phyloP scores from a whole-genome alignment of 2,797 vertebrate species.

The Leucoraja ocellata region DNA sequence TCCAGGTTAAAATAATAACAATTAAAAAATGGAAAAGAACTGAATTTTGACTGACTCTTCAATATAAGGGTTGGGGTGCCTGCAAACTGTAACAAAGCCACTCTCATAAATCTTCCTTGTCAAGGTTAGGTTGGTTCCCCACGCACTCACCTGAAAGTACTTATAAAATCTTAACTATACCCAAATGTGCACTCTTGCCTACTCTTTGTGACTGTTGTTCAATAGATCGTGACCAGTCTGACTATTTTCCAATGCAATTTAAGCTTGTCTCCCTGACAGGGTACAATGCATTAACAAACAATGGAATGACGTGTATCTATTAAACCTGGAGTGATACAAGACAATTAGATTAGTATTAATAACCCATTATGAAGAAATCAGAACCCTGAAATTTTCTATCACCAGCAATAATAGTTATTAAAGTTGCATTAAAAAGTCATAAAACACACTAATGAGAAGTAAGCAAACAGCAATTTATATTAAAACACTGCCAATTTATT shows the following conservation, averaged over 20 bases:
- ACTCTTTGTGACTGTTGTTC: not conserved
- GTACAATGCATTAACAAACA: not conserved
- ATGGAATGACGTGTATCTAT: not conserved
- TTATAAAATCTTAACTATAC: not conserved
- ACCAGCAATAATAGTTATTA: not conserved
- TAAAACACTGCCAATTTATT: not conserved
- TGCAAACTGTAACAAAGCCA: not conserved
- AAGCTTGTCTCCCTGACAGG: not conserved
- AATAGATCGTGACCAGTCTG: not conserved
- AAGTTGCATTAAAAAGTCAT: slow-evolving; percentile 1
- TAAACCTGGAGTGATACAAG: not conserved
- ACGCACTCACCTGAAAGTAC: not conserved
- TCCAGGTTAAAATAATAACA: not conserved
- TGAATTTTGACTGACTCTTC: not conserved
- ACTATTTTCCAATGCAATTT: not conserved
- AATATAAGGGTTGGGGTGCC: not conserved
- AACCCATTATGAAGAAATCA: not conserved
- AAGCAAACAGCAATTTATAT: not conserved
- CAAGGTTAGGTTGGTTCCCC: not conserved
- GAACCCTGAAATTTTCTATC: not conserved
- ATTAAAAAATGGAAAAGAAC: not conserved
- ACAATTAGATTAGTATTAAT: not conserved
- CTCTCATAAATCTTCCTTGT: not conserved
- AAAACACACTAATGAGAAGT: not conserved
- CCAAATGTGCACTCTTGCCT: not conserved